These are phyloP conservation scores for Chlamydotis undulata DNA, from an alignment of 2,113 vertebrate genomes.

Conservation along the genomic window DNA sequence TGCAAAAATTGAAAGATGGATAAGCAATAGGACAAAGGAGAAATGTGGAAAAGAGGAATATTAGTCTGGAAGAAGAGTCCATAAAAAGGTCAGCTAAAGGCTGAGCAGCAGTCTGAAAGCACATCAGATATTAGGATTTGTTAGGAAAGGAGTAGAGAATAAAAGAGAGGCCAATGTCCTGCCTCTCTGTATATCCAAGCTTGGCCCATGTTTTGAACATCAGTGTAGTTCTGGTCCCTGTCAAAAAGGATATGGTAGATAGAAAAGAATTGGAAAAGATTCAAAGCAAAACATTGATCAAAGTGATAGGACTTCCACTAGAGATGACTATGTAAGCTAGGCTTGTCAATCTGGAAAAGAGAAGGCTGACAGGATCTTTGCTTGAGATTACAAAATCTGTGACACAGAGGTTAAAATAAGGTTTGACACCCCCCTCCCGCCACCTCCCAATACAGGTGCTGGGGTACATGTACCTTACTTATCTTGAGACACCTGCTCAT, in stretches of 20 bases:
- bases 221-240: not conserved
- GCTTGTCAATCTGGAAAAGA: not conserved
- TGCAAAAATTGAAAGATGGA: not conserved
- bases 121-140: not conserved
- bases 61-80: not conserved
- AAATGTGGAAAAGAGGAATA: not conserved
- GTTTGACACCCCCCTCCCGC: not conserved
- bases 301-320: not conserved
- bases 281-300: not conserved
- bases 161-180: not conserved
- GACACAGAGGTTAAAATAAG: not conserved
- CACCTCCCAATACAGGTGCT: not conserved
- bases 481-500: not conserved
- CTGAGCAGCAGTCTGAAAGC: not conserved
- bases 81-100: not conserved
- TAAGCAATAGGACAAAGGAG: not conserved
- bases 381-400: not conserved
- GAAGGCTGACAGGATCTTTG: not conserved
- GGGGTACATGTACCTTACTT: not conserved
- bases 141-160: not conserved
- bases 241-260: not conserved
- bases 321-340: not conserved
- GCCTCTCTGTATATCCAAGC: not conserved
- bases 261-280: not conserved
- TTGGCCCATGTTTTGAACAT: not conserved